Base-by-base conservation (phyloP, 2,888 invertebrate species). In the Sthenelais limicola region DNA sequence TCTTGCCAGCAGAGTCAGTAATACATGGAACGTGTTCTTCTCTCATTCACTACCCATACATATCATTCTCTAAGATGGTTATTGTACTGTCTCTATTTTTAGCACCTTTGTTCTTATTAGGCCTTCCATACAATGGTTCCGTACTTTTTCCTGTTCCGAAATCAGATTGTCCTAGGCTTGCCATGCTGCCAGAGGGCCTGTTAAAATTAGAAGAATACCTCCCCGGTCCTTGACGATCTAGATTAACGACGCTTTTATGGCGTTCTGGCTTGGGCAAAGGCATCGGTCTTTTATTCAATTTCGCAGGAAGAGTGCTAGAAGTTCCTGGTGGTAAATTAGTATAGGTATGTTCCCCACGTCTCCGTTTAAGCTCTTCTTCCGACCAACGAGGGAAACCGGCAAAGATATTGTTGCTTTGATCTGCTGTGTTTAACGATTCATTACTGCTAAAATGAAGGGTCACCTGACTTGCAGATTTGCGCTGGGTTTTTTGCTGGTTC, bases 351-450 rank as follows among this genome's bases (percentile, higher is more conserved):
- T 35, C 62, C 24, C 38, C 62, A 35, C 26, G 26, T 4, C 18
- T 21, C 9, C 62, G 35, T 3, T 35, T 35, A 24, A n/a, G n/a
- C n/a, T n/a, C n/a, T n/a, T 62, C 43, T 4, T 62, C 62, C 3
- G 21, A 24, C 62, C 62, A 62, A 28, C 62, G 62, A 5, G 62
- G 62, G 62, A 62, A 62, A 38, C 38, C 62, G 43, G 62, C 62
- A n/a, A 62, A 38, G 38, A 62, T 24, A 12, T 28, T 43, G 15
- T 28, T 62, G 9, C 24, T 28, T 1, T 35, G 38, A 38, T 62
- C 35, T 2, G 30, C 56, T 18, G 12, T 18, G 43, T 38, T 28
- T 43, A 62, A 43, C 24, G 62, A 62, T 12, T 62, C 62, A 62
- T 26, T 38, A 24, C 62, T 62, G 18, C n/a, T 28, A 12, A 21